Percentiles rank a stretch among this genome's conserved stretches.
phyloP scores from a whole-genome alignment of 2,888 invertebrate genomes.

The Cataglyphis albicans region DNA sequence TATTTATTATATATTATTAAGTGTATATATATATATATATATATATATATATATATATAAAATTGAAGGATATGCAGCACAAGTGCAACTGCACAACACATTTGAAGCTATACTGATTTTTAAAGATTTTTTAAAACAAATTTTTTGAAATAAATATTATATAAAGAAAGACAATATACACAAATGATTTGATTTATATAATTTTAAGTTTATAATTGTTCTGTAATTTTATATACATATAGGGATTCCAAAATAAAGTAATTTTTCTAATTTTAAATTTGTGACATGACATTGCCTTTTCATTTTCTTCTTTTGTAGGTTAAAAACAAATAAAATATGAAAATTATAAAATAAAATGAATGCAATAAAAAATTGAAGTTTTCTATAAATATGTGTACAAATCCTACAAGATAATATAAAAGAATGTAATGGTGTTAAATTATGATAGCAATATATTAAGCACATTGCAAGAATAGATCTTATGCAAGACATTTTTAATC shows the following conservation, averaged over 20 bases:
- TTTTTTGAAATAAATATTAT: slow-evolving; percentile 14
- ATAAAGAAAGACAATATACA: background rate
- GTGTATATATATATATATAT: too few species aligned
- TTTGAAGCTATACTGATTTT: slow-evolving; percentile 21
- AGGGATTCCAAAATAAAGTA: background rate
- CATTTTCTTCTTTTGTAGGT: background rate
- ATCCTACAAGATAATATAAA: slow-evolving; percentile 23
- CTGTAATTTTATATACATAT: background rate
- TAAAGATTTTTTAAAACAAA: background rate
- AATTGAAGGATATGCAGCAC: background rate
- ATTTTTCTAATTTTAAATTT: background rate
- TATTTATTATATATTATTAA: background rate
- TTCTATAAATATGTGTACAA: slow-evolving; percentile 23
- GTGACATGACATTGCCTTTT: background rate
- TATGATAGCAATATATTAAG: slow-evolving; percentile 20
- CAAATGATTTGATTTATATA: slow-evolving; percentile 15
- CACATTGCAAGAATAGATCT: slow-evolving; percentile 28
- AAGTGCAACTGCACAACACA: slow-evolving; percentile 2
- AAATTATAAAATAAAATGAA: slow-evolving; percentile 20
- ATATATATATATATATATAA: too few species aligned
- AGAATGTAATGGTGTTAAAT: slow-evolving; percentile 1
- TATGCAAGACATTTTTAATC: slow-evolving; percentile 4
- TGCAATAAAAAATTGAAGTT: slow-evolving; percentile 25
- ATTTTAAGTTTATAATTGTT: background rate
- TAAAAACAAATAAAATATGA: background rate